Base-by-base conservation (phyloP, 2,797 vertebrate genomes). In the Notoglanidium macrostoma region DNA sequence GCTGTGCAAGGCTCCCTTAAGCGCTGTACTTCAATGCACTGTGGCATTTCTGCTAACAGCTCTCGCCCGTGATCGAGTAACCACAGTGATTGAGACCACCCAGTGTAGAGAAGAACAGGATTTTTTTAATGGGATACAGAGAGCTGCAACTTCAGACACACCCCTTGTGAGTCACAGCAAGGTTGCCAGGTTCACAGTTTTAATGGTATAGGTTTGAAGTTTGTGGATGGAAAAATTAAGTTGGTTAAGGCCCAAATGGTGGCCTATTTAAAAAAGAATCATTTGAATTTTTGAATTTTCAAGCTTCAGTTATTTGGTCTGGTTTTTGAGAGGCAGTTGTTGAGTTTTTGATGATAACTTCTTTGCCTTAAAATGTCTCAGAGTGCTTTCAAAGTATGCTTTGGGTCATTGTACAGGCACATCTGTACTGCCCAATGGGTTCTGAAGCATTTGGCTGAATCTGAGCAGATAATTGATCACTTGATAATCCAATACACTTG, bases 161-260 rank as follows among this genome's bases (percentile, higher is more conserved):
- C 51, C 29, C 51, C 76, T 21, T 78, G 8, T 78, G 76, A 78
- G 51, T 55, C 76, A 78, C 17, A 55, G 5, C 15, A 78, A 54
- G 76, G 76, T 78, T 78, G 76, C 51, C 76, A 78, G 49, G 51
- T 78, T 78, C n/a, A 55, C 17, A 11, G 8, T 55, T 55, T 78
- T 78, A 77, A 19, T 51, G 26, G 6, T 32, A 29, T 15, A 76
- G 15, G 15, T 72, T 11, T 19, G 32, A 70, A 70, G 35, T 40
- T 70, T 40, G 32, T 12, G 11, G 32, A 7, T 49, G 46, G 46
- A 14, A 32, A 15, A 29, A 32, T 14, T 8, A 49, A 46, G 26
- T 49, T 15, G 4, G 12, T n/a, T 74, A 46, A 11, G 21, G 21
- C 2, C 5, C 40, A 73, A 73, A 46, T 35, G 35, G 3, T 35